phyloP scores from a whole-genome alignment of 2,113 vertebrate genomes.

The Protobothrops flavoviridis region DNA sequence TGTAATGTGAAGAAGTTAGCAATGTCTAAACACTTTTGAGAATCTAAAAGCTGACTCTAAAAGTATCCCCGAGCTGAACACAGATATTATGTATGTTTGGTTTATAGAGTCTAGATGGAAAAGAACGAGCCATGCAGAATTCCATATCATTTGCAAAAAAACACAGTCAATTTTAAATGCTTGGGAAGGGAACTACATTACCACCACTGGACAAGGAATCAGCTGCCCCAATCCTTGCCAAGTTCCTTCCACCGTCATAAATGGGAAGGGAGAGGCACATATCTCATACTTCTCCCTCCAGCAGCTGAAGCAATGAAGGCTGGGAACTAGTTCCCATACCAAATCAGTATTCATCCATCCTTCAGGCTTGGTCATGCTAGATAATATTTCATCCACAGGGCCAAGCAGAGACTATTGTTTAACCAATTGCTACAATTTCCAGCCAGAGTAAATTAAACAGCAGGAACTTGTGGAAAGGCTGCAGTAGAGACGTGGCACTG shows the following conservation, averaged over 20 bases:
- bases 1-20: not conserved
- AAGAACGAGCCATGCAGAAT: not conserved
- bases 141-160: not conserved
- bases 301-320: not conserved
- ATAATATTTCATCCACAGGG: constrained; percentile 20
- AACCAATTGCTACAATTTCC: constrained; percentile 11
- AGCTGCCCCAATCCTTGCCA: not conserved
- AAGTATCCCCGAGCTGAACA: not conserved
- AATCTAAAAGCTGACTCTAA: not conserved
- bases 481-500: not conserved
- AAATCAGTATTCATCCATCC: not conserved
- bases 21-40: not conserved
- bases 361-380: constrained; percentile 11
- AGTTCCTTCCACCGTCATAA: not conserved
- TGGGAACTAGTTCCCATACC: not conserved
- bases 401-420: constrained; percentile 9
- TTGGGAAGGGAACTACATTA: not conserved
- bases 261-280: not conserved
- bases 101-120: not conserved
- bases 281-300: not conserved
- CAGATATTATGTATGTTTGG: not conserved
- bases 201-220: not conserved
- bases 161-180: not conserved
- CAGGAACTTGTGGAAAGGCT: constrained; percentile 8
- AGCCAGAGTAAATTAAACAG: constrained; percentile 21